Evolutionary conservation across 2,113 vertebrate species (phyloP).

Genomic region (Alligator mississippiensis): DNA sequence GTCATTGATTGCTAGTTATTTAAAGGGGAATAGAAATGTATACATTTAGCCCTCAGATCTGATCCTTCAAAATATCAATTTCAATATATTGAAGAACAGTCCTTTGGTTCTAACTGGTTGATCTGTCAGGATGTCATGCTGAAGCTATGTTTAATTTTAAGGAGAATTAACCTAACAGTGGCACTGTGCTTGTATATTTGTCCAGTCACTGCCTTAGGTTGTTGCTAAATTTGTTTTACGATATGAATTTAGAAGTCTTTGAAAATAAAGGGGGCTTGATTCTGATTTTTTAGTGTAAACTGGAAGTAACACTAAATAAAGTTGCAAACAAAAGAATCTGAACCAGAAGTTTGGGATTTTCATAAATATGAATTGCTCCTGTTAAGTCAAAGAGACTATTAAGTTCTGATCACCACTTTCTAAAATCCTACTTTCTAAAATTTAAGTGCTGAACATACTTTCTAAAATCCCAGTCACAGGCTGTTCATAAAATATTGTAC

Average conservation of each 20-base stretch:
- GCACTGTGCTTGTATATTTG: neutral
- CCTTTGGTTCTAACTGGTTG: neutral
- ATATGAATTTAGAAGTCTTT: neutral
- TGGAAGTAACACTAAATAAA: neutral
- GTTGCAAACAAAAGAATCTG: neutral
- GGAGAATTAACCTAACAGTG: neutral
- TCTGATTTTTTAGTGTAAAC: neutral
- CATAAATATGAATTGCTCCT: neutral
- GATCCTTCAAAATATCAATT: neutral
- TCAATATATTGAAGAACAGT: neutral
- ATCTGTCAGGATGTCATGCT: neutral
- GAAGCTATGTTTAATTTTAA: neutral
- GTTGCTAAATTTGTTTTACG: neutral
- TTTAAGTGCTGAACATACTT: neutral
- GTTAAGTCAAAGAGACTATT: neutral
- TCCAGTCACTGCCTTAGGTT: neutral
- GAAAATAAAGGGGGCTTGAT: neutral
- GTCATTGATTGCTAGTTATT: neutral
- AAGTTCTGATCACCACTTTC: no score
- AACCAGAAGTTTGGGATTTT: neutral
- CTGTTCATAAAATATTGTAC: no score
- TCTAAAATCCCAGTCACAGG: neutral
- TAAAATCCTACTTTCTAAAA: no score
- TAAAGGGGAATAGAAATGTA: no score
- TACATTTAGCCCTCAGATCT: neutral